A percentile compares a stretch with the other conserved stretches of the same genome.
phyloP scores from a whole-genome alignment of 37 sponge, comb jelly and placozoan species.

The Chondrosia reniformis region DNA sequence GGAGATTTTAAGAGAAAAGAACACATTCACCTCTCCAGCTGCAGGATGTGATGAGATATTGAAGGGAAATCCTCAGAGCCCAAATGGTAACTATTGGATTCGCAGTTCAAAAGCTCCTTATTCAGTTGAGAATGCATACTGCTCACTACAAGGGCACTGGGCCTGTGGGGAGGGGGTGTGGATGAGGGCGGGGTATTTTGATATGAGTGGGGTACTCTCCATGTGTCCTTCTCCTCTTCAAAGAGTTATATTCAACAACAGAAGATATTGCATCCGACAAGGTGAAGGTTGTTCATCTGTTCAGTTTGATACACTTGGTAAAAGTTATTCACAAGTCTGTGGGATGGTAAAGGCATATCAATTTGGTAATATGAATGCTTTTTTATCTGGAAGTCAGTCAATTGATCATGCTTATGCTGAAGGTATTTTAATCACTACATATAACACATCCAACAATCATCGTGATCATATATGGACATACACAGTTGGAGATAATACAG shows the following conservation, averaged over 20 bases:
- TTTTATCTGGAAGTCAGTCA: not conserved
- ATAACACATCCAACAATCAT: not conserved
- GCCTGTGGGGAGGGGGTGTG: constrained; percentile 20
- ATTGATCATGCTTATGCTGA: not conserved
- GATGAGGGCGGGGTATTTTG: constrained; percentile 15
- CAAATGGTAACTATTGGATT: constrained; percentile 7
- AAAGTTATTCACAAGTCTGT: constrained; percentile 5
- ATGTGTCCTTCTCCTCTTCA: constrained; percentile 1
- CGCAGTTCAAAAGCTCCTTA: not conserved
- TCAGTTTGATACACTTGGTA: not conserved
- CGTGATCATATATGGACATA: constrained; percentile 17
- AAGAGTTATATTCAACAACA: not conserved
- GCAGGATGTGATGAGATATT: not conserved
- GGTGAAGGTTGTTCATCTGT: not conserved
- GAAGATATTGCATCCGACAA: not conserved
- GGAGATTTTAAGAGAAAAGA: too few relatives aligned
- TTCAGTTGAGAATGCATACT: not conserved
- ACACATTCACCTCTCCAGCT: not conserved
- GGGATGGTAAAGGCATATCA: constrained; percentile 20
- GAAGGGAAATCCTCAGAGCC: not conserved
- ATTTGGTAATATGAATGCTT: not conserved
- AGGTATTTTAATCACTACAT: constrained; percentile 3
- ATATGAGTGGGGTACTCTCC: not conserved
- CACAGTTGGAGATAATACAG: constrained; percentile 1
- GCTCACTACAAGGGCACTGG: constrained; percentile 8